These are phyloP conservation scores for Plotosus lineatus DNA, from an alignment of 2,113 vertebrate genomes.

Conservation along the genomic window DNA sequence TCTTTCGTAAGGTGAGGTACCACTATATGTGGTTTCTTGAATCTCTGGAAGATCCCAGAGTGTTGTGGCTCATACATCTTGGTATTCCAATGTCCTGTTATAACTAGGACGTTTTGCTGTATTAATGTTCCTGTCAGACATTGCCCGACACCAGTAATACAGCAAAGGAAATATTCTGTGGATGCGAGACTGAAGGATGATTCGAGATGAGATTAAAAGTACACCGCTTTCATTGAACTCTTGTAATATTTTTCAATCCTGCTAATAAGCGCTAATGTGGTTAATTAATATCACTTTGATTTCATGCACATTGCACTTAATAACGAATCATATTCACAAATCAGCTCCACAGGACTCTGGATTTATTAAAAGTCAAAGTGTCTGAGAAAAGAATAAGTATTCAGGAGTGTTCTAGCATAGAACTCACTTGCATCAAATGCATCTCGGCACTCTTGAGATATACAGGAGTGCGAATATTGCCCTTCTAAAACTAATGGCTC, in stretches of 20 bases:
- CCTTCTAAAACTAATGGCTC: background rate
- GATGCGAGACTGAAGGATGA: background rate
- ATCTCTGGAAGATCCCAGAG: background rate
- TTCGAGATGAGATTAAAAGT: background rate
- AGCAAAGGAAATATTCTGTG: background rate
- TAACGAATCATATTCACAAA: background rate
- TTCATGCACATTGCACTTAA: background rate
- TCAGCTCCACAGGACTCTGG: background rate
- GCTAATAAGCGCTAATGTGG: background rate
- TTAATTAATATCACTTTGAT: background rate
- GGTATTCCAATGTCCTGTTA: background rate
- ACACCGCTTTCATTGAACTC: background rate
- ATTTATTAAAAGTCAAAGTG: background rate
- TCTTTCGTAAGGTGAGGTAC: too few species aligned
- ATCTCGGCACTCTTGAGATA: too few species aligned
- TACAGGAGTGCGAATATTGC: background rate
- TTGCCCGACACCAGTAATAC: background rate
- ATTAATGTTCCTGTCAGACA: background rate
- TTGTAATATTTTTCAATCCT: background rate
- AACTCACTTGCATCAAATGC: constrained; percentile 1
- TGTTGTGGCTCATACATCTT: background rate
- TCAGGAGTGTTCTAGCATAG: background rate
- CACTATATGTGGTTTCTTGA: background rate
- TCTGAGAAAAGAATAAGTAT: background rate
- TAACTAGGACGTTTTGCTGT: background rate